phyloP scores from a whole-genome alignment of 1,140 invertebrate species.

The Lutraria rhynchaena region DNA sequence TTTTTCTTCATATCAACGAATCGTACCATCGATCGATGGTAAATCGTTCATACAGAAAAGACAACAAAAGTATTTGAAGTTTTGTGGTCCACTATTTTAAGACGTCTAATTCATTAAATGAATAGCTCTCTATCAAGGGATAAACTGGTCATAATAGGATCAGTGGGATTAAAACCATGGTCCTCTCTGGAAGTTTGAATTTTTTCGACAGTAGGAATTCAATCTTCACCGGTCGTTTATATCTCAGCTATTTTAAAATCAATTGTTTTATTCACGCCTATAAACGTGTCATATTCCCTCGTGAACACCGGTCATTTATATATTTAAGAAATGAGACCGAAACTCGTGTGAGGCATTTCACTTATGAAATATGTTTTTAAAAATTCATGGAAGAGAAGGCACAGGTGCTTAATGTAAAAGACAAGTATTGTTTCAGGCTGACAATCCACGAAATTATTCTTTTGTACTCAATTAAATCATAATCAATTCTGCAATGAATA shows the following conservation, averaged over 20 bases:
- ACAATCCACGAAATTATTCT: conserved; percentile 2
- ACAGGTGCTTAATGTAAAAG: conserved; percentile 11
- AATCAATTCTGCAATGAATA: conserved; percentile 27
- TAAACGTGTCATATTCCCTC: too few relatives aligned
- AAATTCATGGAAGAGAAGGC: neutral
- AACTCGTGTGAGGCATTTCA: too few relatives aligned
- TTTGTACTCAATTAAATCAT: neutral
- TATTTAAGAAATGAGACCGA: too few relatives aligned
- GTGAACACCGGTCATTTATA: too few relatives aligned
- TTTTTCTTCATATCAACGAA: too few relatives aligned
- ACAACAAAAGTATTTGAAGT: neutral
- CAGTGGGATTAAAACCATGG: conserved; percentile 19
- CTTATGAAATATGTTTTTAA: neutral
- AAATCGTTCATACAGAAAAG: conserved; percentile 7
- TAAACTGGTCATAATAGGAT: conserved; percentile 11
- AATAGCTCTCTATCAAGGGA: conserved; percentile 11
- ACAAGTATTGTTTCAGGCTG: conserved; percentile 7
- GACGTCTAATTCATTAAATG: conserved; percentile 5
- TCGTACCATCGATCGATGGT: too few relatives aligned
- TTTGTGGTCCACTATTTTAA: conserved; percentile 30
- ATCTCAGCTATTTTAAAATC: too few relatives aligned
- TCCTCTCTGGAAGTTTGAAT: too few relatives aligned
- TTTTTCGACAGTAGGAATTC: too few relatives aligned
- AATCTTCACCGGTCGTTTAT: too few relatives aligned
- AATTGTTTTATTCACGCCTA: too few relatives aligned